Conservation (phyloP, 2,797 vertebrate genomes). For the Channallabes apus region DNA sequence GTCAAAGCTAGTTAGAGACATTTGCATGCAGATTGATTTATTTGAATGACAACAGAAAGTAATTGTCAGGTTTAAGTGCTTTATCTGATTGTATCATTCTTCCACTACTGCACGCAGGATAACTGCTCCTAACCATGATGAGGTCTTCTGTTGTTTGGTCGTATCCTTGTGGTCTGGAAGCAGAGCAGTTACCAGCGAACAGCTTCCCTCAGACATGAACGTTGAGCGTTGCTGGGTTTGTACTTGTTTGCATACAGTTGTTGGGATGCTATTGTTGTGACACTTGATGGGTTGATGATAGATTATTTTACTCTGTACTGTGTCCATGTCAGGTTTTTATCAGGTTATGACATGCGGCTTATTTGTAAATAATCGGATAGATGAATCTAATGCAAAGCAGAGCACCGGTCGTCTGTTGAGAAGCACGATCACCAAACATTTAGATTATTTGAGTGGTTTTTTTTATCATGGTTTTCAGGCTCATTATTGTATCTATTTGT, state of each 20-base stretch:
- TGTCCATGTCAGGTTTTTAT: constrained; percentile 19
- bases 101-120: constrained; percentile 7
- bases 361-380: constrained; percentile 56
- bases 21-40: constrained; percentile 37
- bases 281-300: constrained; percentile 16
- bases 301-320: constrained; percentile 41
- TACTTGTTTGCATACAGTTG: constrained; percentile 57
- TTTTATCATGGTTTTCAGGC: neutral
- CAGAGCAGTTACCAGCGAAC: constrained; percentile 4
- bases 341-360: constrained; percentile 46
- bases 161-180: constrained; percentile 35
- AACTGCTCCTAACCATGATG: constrained; percentile 22
- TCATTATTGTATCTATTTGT: neutral
- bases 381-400: constrained; percentile 59
- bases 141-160: constrained; percentile 42
- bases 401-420: constrained; percentile 19
- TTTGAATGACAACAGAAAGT: constrained; percentile 54
- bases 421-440: neutral
- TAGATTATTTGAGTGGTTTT: neutral
- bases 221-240: constrained; percentile 49
- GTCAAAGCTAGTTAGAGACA: constrained; percentile 14
- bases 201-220: constrained; percentile 18
- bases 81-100: constrained; percentile 47
- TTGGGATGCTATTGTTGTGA: constrained; percentile 49
- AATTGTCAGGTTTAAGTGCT: constrained; percentile 42